Evolutionary conservation across 2,888 invertebrate genomes (phyloP).

Genomic region (Candidula unifasciata): DNA sequence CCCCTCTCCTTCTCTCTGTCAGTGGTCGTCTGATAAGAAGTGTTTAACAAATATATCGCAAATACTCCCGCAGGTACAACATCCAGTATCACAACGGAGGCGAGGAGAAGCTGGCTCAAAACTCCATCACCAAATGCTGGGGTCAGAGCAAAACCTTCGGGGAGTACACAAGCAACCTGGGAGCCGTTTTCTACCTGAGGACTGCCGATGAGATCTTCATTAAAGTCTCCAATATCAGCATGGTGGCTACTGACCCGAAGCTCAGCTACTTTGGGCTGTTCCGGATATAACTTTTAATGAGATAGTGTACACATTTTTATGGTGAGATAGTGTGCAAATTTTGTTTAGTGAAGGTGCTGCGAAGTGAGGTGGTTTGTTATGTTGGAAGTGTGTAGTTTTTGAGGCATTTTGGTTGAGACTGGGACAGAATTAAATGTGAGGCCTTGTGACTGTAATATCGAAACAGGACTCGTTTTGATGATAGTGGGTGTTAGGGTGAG

Average conservation of each 20-base stretch:
- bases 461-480: no score
- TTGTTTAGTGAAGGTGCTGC: no score
- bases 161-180: constrained; percentile 73
- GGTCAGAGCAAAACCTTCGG: constrained; percentile 69
- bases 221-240: constrained; percentile 71
- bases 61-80: constrained; percentile 62
- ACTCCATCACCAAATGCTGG: constrained; percentile 72
- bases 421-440: no score
- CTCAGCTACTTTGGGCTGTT: constrained; percentile 72
- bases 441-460: no score
- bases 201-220: constrained; percentile 72
- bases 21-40: no score
- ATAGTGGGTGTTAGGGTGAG: no score
- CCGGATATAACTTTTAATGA: constrained; percentile 53
- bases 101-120: constrained; percentile 70
- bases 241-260: constrained; percentile 68
- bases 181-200: constrained; percentile 71
- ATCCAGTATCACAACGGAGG: constrained; percentile 71
- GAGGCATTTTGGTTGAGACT: no score
- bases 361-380: no score
- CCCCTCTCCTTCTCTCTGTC: no score
- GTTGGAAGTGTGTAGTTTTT: no score
- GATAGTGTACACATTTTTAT: neutral
- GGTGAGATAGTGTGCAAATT: neutral
- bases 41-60: no score